A percentile compares a stretch with the other conserved stretches of the same genome.
Evolutionary conservation across 2,888 invertebrate genomes (phyloP).

Genomic region (Platynereis dumerilii): DNA sequence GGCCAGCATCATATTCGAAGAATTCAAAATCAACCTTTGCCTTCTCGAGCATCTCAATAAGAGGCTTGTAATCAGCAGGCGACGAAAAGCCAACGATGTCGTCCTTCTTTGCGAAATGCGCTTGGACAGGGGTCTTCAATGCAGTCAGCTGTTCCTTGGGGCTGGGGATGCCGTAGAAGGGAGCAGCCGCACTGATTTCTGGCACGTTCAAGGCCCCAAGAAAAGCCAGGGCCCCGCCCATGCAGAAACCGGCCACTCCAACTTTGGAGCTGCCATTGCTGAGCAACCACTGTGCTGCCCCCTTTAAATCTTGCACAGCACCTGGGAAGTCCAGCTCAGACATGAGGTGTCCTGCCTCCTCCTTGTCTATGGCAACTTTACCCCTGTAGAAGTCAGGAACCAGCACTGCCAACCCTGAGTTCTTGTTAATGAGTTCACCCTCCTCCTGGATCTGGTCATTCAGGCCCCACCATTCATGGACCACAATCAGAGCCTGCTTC

Average conservation of each 20-base stretch:
- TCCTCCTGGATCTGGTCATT: slow-evolving; percentile 51
- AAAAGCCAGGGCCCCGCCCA: slow-evolving; percentile 56
- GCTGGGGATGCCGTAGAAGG: slow-evolving; percentile 56
- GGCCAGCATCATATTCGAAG: slow-evolving; percentile 1
- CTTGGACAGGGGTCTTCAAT: slow-evolving; percentile 52
- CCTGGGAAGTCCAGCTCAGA: slow-evolving; percentile 52
- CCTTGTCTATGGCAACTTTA: slow-evolving; percentile 48
- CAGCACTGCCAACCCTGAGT: slow-evolving; percentile 37
- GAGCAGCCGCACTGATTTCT: slow-evolving; percentile 51
- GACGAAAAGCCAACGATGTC: slow-evolving; percentile 48
- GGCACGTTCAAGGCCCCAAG: slow-evolving; percentile 45
- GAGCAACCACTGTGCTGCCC: slow-evolving; percentile 45
- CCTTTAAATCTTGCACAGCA: slow-evolving; percentile 50
- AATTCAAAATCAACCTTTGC: neutral
- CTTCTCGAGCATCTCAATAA: slow-evolving; percentile 38
- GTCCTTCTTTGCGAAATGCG: slow-evolving; percentile 53
- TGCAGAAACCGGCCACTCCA: slow-evolving; percentile 59
- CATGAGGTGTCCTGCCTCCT: slow-evolving; percentile 53
- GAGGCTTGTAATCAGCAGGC: slow-evolving; percentile 41
- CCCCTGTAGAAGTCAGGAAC: slow-evolving; percentile 51
- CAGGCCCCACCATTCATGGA: slow-evolving; percentile 54
- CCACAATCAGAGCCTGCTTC: slow-evolving; percentile 40
- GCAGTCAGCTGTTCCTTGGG: slow-evolving; percentile 45
- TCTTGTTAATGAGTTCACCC: slow-evolving; percentile 45
- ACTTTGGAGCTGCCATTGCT: slow-evolving; percentile 49